Evolutionary conservation across 2,888 invertebrate species (phyloP).

Genomic region (Drosophila siamana): DNA sequence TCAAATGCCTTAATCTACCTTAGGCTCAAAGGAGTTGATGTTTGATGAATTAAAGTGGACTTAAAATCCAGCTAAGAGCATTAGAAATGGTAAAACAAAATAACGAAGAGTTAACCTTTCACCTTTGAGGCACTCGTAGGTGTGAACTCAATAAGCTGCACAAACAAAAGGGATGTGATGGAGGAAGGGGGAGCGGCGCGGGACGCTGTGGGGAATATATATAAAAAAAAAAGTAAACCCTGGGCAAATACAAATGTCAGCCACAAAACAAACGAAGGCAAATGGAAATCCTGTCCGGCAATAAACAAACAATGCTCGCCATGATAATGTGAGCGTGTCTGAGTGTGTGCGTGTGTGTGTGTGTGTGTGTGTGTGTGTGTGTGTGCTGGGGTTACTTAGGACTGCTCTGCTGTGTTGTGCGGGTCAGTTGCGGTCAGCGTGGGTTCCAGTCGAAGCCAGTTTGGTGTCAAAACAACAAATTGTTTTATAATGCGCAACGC

Average conservation of each 20-base stretch:
- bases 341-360: not conserved
- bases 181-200: too few relatives aligned
- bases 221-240: constrained; percentile 50
- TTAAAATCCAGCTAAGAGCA: not conserved
- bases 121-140: constrained; percentile 12
- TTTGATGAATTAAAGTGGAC: not conserved
- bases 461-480: constrained; percentile 80
- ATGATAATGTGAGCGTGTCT: constrained; percentile 17
- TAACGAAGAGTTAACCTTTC: constrained; percentile 3
- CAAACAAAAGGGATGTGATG: constrained; percentile 43
- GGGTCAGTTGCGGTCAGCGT: constrained; percentile 59
- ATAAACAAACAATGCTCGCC: constrained; percentile 66
- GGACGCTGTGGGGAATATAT: not conserved
- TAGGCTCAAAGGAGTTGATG: too few relatives aligned
- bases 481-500: constrained; percentile 74
- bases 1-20: too few relatives aligned
- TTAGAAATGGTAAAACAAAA: too few relatives aligned
- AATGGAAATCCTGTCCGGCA: constrained; percentile 66
- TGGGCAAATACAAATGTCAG: constrained; percentile 58
- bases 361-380: constrained; percentile 2
- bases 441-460: constrained; percentile 33
- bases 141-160: constrained; percentile 48
- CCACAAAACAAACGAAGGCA: constrained; percentile 63
- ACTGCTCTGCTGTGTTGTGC: constrained; percentile 29
- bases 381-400: constrained; percentile 9